These are phyloP conservation scores for Neosilurus hyrtlii DNA, from an alignment of 2,797 vertebrate species.

Conservation along the genomic window DNA sequence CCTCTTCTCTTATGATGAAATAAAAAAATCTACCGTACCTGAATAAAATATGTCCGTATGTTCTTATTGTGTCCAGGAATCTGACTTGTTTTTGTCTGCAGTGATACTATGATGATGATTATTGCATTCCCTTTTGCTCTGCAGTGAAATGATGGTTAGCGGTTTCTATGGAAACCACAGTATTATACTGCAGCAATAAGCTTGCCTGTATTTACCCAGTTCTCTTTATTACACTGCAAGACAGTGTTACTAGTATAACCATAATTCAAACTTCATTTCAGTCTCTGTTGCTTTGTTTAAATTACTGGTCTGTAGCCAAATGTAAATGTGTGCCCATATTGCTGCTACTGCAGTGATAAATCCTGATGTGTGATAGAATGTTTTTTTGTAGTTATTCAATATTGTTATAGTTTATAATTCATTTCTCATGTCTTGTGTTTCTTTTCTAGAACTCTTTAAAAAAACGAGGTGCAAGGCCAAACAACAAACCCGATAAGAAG, in stretches of 20 bases:
- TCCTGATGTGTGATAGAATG: not conserved
- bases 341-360: constrained; percentile 31
- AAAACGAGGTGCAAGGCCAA: constrained; percentile 84
- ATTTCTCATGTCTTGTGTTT: constrained; percentile 35
- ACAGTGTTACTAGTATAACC: constrained; percentile 18
- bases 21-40: not conserved
- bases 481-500: constrained; percentile 92
- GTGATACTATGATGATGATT: not conserved
- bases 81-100: not conserved
- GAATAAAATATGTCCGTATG: not conserved
- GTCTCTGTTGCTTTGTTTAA: constrained; percentile 25
- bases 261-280: constrained; percentile 16
- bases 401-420: constrained; percentile 23
- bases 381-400: constrained; percentile 14
- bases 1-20: not conserved
- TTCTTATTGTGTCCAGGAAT: not conserved
- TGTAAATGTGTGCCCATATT: constrained; percentile 40
- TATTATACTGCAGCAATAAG: constrained; percentile 55
- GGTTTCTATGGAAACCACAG: constrained; percentile 72
- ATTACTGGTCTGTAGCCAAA: constrained; percentile 16
- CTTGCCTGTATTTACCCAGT: constrained; percentile 37
- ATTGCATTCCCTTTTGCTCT: constrained; percentile 5
- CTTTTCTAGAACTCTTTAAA: constrained; percentile 86
- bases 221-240: constrained; percentile 47
- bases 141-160: constrained; percentile 42